A percentile compares a stretch with the other conserved stretches of the same genome.
Evolutionary conservation across 1,140 invertebrate genomes (phyloP).

Genomic region (Panagrolaimus sp.): DNA sequence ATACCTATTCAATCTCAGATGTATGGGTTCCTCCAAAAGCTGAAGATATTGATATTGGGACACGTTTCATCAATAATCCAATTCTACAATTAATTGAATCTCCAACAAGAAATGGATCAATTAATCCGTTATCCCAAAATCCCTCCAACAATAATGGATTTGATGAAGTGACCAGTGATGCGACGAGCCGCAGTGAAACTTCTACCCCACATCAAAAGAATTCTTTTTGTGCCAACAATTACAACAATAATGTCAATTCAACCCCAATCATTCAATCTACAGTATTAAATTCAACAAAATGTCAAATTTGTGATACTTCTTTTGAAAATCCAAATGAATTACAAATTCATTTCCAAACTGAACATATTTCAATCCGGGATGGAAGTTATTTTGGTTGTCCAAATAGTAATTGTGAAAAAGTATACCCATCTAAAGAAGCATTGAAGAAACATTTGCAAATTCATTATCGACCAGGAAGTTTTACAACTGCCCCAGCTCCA

Average conservation of each 20-base stretch:
- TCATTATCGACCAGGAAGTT: conserved; percentile 40
- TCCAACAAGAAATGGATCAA: not conserved
- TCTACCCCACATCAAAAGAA: not conserved
- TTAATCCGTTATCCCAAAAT: not conserved
- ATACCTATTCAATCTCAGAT: not conserved
- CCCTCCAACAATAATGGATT: not conserved
- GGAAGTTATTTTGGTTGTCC: conserved; percentile 44
- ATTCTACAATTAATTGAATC: not conserved
- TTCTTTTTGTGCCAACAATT: no score
- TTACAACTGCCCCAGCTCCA: conserved; percentile 18
- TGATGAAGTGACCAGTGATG: not conserved
- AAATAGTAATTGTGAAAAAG: conserved; percentile 40
- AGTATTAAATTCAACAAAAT: not conserved
- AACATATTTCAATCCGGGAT: conserved; percentile 42
- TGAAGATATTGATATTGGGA: not conserved
- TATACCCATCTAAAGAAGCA: conserved; percentile 38
- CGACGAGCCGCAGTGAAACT: not conserved
- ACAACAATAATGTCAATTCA: no score
- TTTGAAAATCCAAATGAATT: conserved; percentile 36
- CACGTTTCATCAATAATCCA: not conserved
- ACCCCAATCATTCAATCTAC: not conserved
- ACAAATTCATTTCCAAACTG: conserved; percentile 41
- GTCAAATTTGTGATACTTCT: conserved; percentile 5
- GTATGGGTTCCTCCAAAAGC: not conserved
- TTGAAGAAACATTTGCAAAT: conserved; percentile 32